A percentile compares a stretch with the other conserved stretches of the same genome.
These are phyloP conservation scores for Chaetogeoica ovagalla DNA, from an alignment of 2,888 invertebrate genomes.

Conservation along the genomic window DNA sequence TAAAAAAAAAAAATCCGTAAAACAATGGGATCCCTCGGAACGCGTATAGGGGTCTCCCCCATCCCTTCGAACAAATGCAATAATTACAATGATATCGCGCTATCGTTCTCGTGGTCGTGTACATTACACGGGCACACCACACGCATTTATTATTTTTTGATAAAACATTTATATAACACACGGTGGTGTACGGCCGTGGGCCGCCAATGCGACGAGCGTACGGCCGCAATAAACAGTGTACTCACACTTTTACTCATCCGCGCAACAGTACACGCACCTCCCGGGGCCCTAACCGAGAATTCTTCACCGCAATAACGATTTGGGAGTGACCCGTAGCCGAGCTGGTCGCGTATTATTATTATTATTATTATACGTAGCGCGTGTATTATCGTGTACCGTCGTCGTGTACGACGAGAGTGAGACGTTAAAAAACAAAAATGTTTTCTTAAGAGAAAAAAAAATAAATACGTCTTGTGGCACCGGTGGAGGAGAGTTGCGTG, in stretches of 20 bases:
- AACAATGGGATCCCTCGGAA: neutral
- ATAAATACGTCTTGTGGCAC: constrained; percentile 19
- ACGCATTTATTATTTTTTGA: neutral
- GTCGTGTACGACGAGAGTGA: neutral
- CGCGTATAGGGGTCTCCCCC: constrained; percentile 12
- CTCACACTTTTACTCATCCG: too few species aligned
- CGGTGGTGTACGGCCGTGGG: too few species aligned
- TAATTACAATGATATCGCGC: neutral
- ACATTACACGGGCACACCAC: neutral
- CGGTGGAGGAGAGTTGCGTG: constrained; percentile 23
- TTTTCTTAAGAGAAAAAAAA: too few species aligned
- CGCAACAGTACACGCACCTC: too few species aligned
- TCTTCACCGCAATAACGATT: too few species aligned
- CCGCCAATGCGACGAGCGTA: too few species aligned
- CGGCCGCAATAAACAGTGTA: too few species aligned
- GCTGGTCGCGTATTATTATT: too few species aligned
- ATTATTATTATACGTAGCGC: neutral
- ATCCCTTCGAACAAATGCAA: constrained; percentile 17
- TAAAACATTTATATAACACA: too few species aligned
- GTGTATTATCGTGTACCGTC: too few species aligned
- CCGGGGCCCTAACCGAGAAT: too few species aligned
- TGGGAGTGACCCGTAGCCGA: too few species aligned
- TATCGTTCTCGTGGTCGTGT: constrained; percentile 5
- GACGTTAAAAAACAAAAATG: constrained; percentile 17
- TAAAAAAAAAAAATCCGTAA: neutral